Conservation (phyloP, 2,888 invertebrate genomes). For the Acronicta psi region DNA sequence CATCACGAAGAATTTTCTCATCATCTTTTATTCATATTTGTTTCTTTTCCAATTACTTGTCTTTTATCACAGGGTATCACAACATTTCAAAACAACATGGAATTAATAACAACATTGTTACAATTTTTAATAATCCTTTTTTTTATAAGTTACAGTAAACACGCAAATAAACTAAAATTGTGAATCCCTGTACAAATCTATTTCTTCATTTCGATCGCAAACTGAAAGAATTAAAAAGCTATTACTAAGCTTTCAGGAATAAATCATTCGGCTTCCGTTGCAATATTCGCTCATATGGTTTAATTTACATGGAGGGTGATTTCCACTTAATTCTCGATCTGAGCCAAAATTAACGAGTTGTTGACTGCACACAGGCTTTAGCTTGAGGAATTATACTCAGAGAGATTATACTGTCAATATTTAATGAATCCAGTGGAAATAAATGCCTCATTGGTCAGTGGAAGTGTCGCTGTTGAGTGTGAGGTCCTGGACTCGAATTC, state of each 20-base stretch:
- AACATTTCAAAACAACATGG: no score
- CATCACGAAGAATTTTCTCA: no score
- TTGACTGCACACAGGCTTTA: conserved; percentile 49
- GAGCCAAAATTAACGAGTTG: conserved; percentile 62
- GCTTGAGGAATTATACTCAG: conserved; percentile 38
- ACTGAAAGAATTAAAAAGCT: conserved; percentile 72
- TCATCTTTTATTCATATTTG: no score
- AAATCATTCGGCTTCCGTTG: conserved; percentile 72
- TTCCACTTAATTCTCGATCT: conserved; percentile 66
- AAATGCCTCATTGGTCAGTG: background rate
- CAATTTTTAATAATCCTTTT: no score
- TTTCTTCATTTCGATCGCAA: conserved; percentile 62
- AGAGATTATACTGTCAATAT: conserved; percentile 40
- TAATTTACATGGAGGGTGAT: conserved; percentile 72
- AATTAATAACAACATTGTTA: no score
- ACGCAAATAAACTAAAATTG: background rate
- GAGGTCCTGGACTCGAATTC: no score
- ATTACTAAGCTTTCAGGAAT: conserved; percentile 68
- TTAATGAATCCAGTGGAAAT: conserved; percentile 21
- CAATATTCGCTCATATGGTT: conserved; percentile 71
- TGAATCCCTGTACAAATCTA: conserved; percentile 21
- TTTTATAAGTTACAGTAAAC: background rate
- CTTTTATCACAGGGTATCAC: no score
- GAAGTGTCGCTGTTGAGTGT: no score
- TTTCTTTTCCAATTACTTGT: no score